These are phyloP conservation scores for Agapostemon virescens DNA, from an alignment of 2,888 invertebrate genomes.

Conservation along the genomic window DNA sequence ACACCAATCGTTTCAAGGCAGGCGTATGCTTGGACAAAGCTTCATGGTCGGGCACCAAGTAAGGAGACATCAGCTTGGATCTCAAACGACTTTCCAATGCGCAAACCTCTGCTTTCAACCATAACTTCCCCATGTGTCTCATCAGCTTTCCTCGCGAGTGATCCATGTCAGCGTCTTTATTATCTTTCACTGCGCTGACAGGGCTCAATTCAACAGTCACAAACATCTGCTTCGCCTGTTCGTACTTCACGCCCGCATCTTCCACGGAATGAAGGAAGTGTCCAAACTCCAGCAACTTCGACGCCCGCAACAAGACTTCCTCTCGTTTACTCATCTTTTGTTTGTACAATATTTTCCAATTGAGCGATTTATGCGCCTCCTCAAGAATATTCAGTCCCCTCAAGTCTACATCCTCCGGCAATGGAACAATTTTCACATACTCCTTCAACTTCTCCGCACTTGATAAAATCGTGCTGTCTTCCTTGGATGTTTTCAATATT, in stretches of 20 bases:
- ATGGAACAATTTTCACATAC: conserved; percentile 85
- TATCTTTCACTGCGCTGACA: conserved; percentile 30
- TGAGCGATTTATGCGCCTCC: conserved; percentile 85
- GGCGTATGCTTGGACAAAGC: conserved; percentile 89
- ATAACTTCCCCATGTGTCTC: conserved; percentile 93
- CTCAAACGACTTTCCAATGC: conserved; percentile 89
- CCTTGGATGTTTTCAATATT: conserved; percentile 71
- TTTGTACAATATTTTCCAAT: conserved; percentile 85
- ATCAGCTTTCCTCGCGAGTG: conserved; percentile 84
- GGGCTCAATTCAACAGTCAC: conserved; percentile 56
- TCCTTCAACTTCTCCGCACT: conserved; percentile 82
- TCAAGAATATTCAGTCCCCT: conserved; percentile 87
- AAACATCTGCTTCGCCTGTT: conserved; percentile 80
- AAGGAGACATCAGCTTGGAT: conserved; percentile 86
- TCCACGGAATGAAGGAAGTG: conserved; percentile 85
- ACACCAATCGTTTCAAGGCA: conserved; percentile 91
- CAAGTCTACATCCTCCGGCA: conserved; percentile 89
- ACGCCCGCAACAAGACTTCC: conserved; percentile 88
- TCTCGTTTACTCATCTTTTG: conserved; percentile 84
- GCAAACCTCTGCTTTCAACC: conserved; percentile 93
- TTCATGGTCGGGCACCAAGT: conserved; percentile 93
- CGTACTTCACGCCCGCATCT: conserved; percentile 86
- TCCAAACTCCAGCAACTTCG: conserved; percentile 91
- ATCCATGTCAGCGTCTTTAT: conserved; percentile 68
- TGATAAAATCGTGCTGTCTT: conserved; percentile 67